Evolutionary conservation across 2,888 invertebrate species (phyloP).

Genomic region (Andrena hattorfiana): DNA sequence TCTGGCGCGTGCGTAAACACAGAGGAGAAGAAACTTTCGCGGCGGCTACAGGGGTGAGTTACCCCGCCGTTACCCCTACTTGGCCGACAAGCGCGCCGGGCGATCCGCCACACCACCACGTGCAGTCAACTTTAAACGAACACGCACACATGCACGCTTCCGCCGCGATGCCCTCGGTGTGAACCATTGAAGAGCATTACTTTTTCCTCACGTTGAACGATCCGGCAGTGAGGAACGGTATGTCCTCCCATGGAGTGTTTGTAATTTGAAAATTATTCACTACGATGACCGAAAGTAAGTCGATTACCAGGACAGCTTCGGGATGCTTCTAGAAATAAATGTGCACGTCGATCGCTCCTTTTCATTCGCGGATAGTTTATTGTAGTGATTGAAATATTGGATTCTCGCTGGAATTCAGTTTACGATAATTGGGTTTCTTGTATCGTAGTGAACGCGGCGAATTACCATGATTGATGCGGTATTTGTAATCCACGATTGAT

Average conservation of each 20-base stretch:
- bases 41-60: slow-evolving; percentile 59
- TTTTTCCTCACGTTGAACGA: slow-evolving; percentile 12
- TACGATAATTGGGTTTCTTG: too few relatives aligned
- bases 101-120: slow-evolving; percentile 48
- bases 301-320: background rate
- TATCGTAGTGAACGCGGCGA: too few relatives aligned
- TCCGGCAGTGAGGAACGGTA: background rate
- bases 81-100: slow-evolving; percentile 43
- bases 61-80: slow-evolving; percentile 35
- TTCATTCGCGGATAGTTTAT: too few relatives aligned
- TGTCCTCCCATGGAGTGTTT: slow-evolving; percentile 19
- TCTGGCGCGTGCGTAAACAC: slow-evolving; percentile 71
- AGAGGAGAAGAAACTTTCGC: slow-evolving; percentile 65
- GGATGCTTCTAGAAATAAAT: too few relatives aligned
- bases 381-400: too few relatives aligned
- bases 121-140: slow-evolving; percentile 47
- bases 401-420: too few relatives aligned
- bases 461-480: background rate
- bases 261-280: slow-evolving; percentile 21
- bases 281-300: slow-evolving; percentile 2
- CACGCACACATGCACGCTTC: slow-evolving; percentile 21
- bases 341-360: too few relatives aligned
- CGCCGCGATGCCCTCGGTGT: slow-evolving; percentile 21
- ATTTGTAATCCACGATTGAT: slow-evolving; percentile 12
- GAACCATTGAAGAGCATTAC: slow-evolving; percentile 35